These are phyloP conservation scores for Sciurus niger DNA, from an alignment of 2,113 vertebrate species.

Conservation along the genomic window DNA sequence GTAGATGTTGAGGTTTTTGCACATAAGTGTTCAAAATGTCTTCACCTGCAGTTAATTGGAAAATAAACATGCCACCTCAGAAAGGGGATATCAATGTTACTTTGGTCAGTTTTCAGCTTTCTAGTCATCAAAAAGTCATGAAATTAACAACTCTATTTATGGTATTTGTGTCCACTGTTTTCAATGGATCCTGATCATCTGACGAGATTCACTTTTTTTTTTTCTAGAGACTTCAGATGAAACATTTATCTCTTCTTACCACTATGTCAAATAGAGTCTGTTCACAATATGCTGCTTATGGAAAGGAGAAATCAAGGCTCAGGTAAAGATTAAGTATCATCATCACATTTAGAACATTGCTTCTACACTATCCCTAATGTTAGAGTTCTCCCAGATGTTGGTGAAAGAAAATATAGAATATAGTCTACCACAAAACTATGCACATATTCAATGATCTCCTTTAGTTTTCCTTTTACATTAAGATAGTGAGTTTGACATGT, in stretches of 20 bases:
- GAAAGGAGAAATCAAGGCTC: constrained; percentile 85
- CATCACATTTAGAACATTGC: neutral
- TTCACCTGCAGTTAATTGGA: neutral
- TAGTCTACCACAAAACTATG: neutral
- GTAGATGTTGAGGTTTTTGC: neutral
- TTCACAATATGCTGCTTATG: constrained; percentile 81
- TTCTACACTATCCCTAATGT: neutral
- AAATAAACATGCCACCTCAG: neutral
- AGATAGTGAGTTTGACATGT: neutral
- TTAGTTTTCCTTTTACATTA: constrained; percentile 24
- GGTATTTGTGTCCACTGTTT: neutral
- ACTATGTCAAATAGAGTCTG: constrained; percentile 86
- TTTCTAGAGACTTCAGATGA: constrained; percentile 87
- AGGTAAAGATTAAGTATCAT: constrained; percentile 83
- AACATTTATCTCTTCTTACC: constrained; percentile 85
- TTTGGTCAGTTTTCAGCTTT: constrained; percentile 7
- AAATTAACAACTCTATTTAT: neutral
- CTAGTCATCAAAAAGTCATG: neutral
- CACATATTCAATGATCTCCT: neutral
- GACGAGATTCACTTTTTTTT: constrained; percentile 20
- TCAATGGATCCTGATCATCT: neutral
- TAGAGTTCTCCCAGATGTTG: neutral
- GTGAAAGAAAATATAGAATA: neutral
- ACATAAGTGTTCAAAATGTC: neutral
- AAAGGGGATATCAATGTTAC: neutral